These are phyloP conservation scores for Rhimphoctona megacephalus DNA, from an alignment of 2,888 invertebrate species.

Conservation along the genomic window DNA sequence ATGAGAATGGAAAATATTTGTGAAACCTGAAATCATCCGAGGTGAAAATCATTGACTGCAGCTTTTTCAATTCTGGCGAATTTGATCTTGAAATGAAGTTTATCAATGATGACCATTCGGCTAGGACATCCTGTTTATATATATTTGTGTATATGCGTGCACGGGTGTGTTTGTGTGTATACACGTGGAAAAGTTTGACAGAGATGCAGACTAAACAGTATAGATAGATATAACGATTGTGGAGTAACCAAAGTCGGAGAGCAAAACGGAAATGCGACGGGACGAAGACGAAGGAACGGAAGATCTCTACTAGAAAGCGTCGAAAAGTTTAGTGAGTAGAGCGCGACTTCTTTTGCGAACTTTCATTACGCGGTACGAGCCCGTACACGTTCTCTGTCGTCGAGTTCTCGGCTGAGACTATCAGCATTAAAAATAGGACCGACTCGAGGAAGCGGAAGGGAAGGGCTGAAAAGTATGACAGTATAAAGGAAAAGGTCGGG, in stretches of 20 bases:
- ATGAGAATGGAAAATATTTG: background rate
- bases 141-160: no score
- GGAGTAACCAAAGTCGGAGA: conserved; percentile 9
- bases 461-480: conserved; percentile 37
- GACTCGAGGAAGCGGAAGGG: conserved; percentile 22
- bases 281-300: conserved; percentile 3
- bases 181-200: background rate
- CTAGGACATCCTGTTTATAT: background rate
- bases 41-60: background rate
- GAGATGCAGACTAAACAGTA: background rate
- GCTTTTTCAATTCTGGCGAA: background rate
- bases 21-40: background rate
- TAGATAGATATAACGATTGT: background rate
- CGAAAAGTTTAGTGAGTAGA: conserved; percentile 62
- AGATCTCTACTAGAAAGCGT: conserved; percentile 45
- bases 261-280: conserved; percentile 44
- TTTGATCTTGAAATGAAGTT: background rate
- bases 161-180: background rate
- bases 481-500: conserved; percentile 43
- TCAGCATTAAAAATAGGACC: conserved; percentile 25
- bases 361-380: conserved; percentile 77
- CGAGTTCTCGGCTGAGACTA: conserved; percentile 37
- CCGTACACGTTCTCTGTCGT: conserved; percentile 56
- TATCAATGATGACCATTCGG: background rate
- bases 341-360: conserved; percentile 73